Evolutionary conservation across 1,140 invertebrate species (phyloP).

Genomic region (Aphelinus certus): DNA sequence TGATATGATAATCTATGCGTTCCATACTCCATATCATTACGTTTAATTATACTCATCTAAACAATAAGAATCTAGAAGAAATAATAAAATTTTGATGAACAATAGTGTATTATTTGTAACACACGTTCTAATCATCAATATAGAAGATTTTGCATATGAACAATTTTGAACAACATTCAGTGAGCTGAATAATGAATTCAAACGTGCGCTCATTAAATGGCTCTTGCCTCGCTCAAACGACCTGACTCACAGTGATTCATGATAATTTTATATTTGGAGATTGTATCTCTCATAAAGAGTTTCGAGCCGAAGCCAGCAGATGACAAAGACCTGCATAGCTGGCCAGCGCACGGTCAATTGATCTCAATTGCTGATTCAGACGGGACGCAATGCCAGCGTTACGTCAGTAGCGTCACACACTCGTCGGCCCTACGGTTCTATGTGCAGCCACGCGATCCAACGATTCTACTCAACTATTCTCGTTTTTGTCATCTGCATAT

Average conservation of each 20-base stretch:
- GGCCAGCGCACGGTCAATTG: slow-evolving; percentile 16
- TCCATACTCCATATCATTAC: no score
- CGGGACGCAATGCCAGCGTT: neutral
- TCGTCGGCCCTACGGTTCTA: neutral
- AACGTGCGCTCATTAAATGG: no score
- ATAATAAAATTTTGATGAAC: no score
- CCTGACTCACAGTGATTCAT: neutral
- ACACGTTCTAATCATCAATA: no score
- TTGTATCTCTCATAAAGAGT: slow-evolving; percentile 1
- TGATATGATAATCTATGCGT: no score
- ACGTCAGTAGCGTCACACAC: slow-evolving; percentile 9
- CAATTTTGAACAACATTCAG: no score
- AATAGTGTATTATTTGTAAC: no score
- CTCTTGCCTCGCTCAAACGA: no score
- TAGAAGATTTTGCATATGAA: no score
- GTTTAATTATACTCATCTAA: no score
- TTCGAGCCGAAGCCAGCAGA: slow-evolving; percentile 2
- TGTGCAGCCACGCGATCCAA: neutral
- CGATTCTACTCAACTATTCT: neutral
- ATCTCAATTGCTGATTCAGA: slow-evolving; percentile 35
- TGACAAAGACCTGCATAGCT: slow-evolving; percentile 28
- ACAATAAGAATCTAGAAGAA: no score
- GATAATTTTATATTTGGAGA: neutral
- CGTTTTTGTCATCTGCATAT: neutral
- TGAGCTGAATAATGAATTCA: no score